Percentiles rank a stretch among this genome's conserved stretches.
Conservation (phyloP, 2,888 invertebrate species). For the Diplolepis rosae region DNA sequence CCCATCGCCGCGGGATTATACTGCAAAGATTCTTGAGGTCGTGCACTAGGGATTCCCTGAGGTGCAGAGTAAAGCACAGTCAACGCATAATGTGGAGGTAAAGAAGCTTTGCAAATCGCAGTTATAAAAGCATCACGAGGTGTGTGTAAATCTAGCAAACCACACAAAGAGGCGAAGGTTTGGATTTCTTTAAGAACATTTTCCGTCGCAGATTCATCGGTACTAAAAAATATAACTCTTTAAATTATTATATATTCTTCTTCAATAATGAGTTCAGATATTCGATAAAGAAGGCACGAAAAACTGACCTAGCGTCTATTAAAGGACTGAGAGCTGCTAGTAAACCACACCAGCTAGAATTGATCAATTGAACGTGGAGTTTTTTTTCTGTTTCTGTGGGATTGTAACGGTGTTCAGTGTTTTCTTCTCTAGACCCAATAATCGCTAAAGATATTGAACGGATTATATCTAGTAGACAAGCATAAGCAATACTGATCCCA, state of each 20-base stretch:
- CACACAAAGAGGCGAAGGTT: constrained; percentile 91
- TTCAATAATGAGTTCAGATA: neutral
- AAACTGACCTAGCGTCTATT: constrained; percentile 86
- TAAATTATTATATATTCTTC: constrained; percentile 8
- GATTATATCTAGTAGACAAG: constrained; percentile 93
- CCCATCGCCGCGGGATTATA: constrained; percentile 71
- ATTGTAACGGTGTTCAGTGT: constrained; percentile 68
- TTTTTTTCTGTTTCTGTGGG: constrained; percentile 74
- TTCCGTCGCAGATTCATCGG: constrained; percentile 94
- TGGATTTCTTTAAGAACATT: constrained; percentile 94
- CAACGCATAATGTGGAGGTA: constrained; percentile 95
- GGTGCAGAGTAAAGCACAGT: constrained; percentile 85
- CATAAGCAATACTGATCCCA: constrained; percentile 96
- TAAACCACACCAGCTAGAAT: constrained; percentile 96
- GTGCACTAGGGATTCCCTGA: constrained; percentile 74
- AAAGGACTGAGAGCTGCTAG: constrained; percentile 93
- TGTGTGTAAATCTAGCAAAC: constrained; percentile 83
- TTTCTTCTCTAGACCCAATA: constrained; percentile 76
- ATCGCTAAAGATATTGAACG: constrained; percentile 87
- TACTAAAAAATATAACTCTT: constrained; percentile 76
- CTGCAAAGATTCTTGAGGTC: constrained; percentile 65
- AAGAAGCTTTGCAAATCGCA: constrained; percentile 95
- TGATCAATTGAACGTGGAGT: constrained; percentile 85
- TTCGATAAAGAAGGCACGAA: neutral
- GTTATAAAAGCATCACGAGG: constrained; percentile 96